Percentiles rank a stretch among this genome's conserved stretches.
These are phyloP conservation scores for Chironomus striatipennis DNA, from an alignment of 1,140 invertebrate species.

Conservation along the genomic window DNA sequence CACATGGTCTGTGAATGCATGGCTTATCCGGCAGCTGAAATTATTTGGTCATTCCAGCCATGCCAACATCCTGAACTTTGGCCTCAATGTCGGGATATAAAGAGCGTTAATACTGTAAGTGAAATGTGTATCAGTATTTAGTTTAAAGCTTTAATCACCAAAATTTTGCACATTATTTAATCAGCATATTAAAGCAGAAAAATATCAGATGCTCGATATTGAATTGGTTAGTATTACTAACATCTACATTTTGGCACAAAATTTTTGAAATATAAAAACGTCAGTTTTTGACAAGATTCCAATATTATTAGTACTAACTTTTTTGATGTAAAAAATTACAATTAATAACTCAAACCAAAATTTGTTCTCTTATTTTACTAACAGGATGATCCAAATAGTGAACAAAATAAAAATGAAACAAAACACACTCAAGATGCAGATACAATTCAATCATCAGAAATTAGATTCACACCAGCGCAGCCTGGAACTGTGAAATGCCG, in stretches of 20 bases:
- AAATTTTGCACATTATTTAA: background rate
- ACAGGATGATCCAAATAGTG: background rate
- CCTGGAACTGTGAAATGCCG: slow-evolving; percentile 38
- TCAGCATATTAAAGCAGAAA: slow-evolving; percentile 8
- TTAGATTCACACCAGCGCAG: slow-evolving; percentile 32
- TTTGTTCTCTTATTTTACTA: no score
- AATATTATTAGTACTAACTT: no score
- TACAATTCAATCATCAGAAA: slow-evolving; percentile 25
- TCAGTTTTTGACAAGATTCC: no score
- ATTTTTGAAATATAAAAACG: no score
- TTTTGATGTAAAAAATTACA: no score
- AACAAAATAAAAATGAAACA: background rate
- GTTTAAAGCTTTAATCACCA: slow-evolving; percentile 24
- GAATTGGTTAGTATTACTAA: background rate
- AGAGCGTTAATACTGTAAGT: no score
- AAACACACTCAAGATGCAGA: background rate
- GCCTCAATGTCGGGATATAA: slow-evolving; percentile 28
- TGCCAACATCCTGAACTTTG: slow-evolving; percentile 35
- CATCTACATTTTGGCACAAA: background rate
- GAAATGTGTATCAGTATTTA: no score
- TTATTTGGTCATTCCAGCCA: slow-evolving; percentile 43
- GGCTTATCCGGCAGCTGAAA: slow-evolving; percentile 42
- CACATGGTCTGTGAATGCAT: slow-evolving; percentile 40
- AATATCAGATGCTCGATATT: slow-evolving; percentile 2
- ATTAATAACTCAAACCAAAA: no score